These are phyloP conservation scores for Turritopsis dohrnii DNA, from an alignment of 30 jellyfish, hydroid and myxozoan species.

Conservation along the genomic window DNA sequence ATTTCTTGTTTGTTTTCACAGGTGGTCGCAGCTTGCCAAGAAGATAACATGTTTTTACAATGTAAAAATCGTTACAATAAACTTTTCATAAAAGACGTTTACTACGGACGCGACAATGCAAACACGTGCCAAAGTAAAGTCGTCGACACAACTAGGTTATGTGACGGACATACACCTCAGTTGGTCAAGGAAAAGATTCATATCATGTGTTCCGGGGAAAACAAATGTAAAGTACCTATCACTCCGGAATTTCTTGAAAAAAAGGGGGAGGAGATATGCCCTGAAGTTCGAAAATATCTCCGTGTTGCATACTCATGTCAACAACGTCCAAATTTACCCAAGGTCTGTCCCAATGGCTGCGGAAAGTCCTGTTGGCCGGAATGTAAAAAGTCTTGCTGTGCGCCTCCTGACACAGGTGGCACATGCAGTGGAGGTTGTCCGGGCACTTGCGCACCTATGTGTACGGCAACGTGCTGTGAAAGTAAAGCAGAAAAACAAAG, in stretches of 20 bases:
- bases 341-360: constrained; percentile 66
- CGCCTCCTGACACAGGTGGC: constrained; percentile 51
- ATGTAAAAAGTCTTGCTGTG: constrained; percentile 63
- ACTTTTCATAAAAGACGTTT: constrained; percentile 57
- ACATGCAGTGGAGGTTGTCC: constrained; percentile 30
- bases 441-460: constrained; percentile 29
- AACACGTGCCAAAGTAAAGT: constrained; percentile 71
- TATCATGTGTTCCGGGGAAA: constrained; percentile 80
- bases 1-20: constrained; percentile 20
- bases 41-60: constrained; percentile 63
- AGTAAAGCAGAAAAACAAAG: constrained; percentile 40
- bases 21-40: constrained; percentile 94
- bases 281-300: constrained; percentile 70
- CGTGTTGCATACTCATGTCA: constrained; percentile 66
- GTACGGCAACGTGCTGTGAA: constrained; percentile 55
- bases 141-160: constrained; percentile 50
- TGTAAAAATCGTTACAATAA: constrained; percentile 67
- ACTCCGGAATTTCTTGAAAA: constrained; percentile 83
- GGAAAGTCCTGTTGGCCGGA: constrained; percentile 72
- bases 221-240: constrained; percentile 86
- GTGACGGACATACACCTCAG: constrained; percentile 70
- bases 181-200: constrained; percentile 57
- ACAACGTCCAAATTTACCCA: constrained; percentile 56
- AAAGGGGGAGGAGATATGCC: constrained; percentile 67
- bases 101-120: constrained; percentile 83